Evolutionary conservation across 2,888 invertebrate species (phyloP).

Genomic region (Dione vanillae): DNA sequence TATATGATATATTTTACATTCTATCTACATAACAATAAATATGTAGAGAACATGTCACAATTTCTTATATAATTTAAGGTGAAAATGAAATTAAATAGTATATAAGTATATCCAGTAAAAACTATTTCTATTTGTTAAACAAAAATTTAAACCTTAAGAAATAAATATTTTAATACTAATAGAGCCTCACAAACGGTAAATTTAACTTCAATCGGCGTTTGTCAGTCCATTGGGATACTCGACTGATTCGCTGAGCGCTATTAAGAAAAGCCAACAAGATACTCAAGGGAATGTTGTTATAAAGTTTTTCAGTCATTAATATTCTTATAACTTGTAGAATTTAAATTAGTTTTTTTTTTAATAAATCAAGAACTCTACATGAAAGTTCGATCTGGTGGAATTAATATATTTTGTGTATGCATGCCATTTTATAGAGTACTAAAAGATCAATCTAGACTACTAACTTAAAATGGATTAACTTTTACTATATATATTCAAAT

Average conservation of each 20-base stretch:
- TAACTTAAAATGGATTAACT: not conserved
- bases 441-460: not conserved
- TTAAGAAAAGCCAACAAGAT: not conserved
- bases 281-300: not conserved
- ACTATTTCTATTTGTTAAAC: not conserved
- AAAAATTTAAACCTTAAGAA: not conserved
- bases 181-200: not conserved
- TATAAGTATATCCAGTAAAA: not conserved
- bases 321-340: not conserved
- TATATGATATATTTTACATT: too few species aligned
- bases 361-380: too few species aligned
- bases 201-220: constrained; percentile 15
- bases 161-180: constrained; percentile 2
- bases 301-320: not conserved
- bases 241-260: not conserved
- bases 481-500: too few species aligned
- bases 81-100: too few species aligned
- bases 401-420: too few species aligned
- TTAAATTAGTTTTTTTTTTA: too few species aligned
- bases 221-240: not conserved
- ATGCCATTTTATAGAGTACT: too few species aligned
- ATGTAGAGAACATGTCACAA: too few species aligned
- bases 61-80: too few species aligned
- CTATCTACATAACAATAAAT: too few species aligned
- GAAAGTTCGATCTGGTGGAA: too few species aligned